Evolutionary conservation across 2,888 invertebrate genomes (phyloP).

Genomic region (Ophion costatus): DNA sequence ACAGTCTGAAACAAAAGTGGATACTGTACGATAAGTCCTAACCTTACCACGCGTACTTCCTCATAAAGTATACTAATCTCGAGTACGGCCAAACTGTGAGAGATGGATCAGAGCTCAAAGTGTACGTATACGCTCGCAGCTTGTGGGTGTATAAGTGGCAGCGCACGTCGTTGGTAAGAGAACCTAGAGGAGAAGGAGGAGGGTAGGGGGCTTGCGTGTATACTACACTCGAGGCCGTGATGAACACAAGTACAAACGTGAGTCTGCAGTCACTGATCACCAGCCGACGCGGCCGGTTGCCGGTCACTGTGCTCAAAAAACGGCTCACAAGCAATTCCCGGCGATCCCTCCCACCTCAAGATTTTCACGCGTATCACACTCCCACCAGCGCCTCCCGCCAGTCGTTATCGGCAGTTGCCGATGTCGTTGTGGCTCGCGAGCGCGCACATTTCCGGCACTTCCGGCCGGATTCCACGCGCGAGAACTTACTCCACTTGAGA

Average conservation of each 20-base stretch:
- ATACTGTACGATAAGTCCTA: not conserved
- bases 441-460: slow-evolving; percentile 51
- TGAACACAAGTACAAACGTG: slow-evolving; percentile 55
- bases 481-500: slow-evolving; percentile 3
- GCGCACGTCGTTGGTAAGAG: slow-evolving; percentile 37
- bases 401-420: slow-evolving; percentile 37
- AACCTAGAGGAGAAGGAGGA: not conserved
- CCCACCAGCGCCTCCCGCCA: slow-evolving; percentile 5
- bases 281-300: slow-evolving; percentile 68
- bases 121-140: slow-evolving; percentile 23
- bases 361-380: slow-evolving; percentile 11
- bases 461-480: slow-evolving; percentile 59
- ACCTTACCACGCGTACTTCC: slow-evolving; percentile 1
- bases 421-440: slow-evolving; percentile 27
- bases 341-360: not conserved
- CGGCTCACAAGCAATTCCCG: slow-evolving; percentile 15
- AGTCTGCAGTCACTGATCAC: slow-evolving; percentile 69
- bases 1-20: not conserved
- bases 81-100: not conserved
- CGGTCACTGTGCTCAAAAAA: slow-evolving; percentile 62
- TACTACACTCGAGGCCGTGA: slow-evolving; percentile 57
- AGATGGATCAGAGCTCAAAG: slow-evolving; percentile 7
- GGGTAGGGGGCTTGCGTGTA: slow-evolving; percentile 13
- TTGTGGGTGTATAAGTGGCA: slow-evolving; percentile 37
- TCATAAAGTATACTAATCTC: not conserved